These are phyloP conservation scores for Aplidium turbinatum DNA, from an alignment of 23 tunicate species.

Conservation along the genomic window DNA sequence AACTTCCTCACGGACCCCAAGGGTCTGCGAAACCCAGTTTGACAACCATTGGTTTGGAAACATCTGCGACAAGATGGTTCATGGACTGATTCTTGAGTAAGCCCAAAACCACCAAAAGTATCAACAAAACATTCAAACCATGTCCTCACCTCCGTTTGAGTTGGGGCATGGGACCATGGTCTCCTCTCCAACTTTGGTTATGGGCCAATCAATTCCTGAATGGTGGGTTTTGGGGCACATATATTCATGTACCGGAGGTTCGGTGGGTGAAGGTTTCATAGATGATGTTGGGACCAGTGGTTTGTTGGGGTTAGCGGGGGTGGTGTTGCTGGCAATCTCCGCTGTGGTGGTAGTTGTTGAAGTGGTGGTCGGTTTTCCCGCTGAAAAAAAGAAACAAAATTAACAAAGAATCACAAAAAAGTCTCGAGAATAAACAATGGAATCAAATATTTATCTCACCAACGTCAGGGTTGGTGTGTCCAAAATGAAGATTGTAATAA, in stretches of 20 bases:
- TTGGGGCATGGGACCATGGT: not conserved
- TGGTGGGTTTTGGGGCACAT: not conserved
- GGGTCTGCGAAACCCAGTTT: too few relatives aligned
- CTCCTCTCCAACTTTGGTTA: not conserved
- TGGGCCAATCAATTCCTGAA: constrained; percentile 3
- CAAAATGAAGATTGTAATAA: constrained; percentile 72
- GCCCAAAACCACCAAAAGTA: not conserved
- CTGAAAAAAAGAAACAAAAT: not conserved
- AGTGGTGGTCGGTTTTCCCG: constrained; percentile 33
- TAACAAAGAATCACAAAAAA: not conserved
- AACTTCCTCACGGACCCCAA: too few relatives aligned
- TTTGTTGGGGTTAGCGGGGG: too few relatives aligned
- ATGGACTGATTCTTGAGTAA: too few relatives aligned
- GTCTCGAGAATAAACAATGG: not conserved
- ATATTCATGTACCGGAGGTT: not conserved
- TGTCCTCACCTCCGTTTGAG: not conserved
- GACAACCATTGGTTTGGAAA: too few relatives aligned
- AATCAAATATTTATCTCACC: too few relatives aligned
- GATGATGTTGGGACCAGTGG: too few relatives aligned
- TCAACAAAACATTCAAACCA: not conserved
- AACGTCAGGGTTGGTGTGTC: constrained; percentile 36
- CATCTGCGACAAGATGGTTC: not conserved
- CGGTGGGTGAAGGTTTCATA: not conserved
- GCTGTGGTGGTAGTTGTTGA: constrained; percentile 36
- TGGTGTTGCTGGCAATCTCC: too few relatives aligned